Base-by-base conservation (phyloP, 1,140 invertebrate species). In the Drosophila virilis region DNA sequence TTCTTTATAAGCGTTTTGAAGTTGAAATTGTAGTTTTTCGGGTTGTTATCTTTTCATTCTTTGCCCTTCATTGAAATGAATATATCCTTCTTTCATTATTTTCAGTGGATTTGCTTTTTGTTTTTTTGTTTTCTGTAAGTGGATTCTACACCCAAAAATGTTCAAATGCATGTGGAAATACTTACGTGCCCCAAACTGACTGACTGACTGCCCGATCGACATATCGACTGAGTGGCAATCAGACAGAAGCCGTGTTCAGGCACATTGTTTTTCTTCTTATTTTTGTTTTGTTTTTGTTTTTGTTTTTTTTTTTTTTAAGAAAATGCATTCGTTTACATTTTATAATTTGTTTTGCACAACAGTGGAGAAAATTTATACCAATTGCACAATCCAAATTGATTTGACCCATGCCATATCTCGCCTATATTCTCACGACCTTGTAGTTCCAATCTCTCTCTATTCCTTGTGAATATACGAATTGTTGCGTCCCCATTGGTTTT, bases 21-120 rank as follows among this genome's bases (percentile, higher is more conserved):
- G 84, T 89, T 89, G 84, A 89, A 88, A 89, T 89, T 89, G 84
- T 89, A 89, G 84, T 89, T 84, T 81, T 77, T 76, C 80, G 84
- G 50, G 42, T 67, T 73, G 28, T 33, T 43, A 50, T 40, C 38
- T 32, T 52, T 57, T 78, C 55, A 8, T 17, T 64, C 8, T 60
- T 28, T 43, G 35, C 35, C 52, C 17, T 58, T 32, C 35, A 15
- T 45, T 64, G 65, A 22, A 58, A n/a, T 58, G 15, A 58, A 17
- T 32, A 17, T 32, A 13, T 65, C 69, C 32, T 64, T 43, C 48
- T 60, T 42, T 37, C 55, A 71, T 55, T 48, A 57, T 64, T 68
- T 22, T 22, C 22, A 22, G 22, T 57, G 48, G 42, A 15, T 59
- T 48, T 45, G 10, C 12, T 45, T 35, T 55, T 61, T 17, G 17